Conservation (phyloP, 1,140 invertebrate genomes). For the Drosophila tropicalis region DNA sequence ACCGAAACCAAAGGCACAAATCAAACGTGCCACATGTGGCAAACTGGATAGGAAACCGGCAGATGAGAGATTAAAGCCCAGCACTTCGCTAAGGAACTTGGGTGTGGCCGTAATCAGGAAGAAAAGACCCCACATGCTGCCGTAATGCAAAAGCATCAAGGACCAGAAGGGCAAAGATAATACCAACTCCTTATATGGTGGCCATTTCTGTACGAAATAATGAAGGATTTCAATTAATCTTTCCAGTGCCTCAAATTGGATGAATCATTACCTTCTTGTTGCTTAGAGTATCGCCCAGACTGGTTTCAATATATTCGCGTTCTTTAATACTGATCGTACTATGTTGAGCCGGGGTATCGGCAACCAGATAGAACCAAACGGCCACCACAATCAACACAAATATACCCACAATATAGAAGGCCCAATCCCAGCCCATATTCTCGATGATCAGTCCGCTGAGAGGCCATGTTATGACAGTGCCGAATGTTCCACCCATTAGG, state of each 20-base stretch:
- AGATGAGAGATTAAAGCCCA: slow-evolving; percentile 92
- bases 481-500: slow-evolving; percentile 90
- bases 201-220: slow-evolving; percentile 80
- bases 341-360: slow-evolving; percentile 89
- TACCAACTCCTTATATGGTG: slow-evolving; percentile 85
- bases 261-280: slow-evolving; percentile 62
- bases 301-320: slow-evolving; percentile 88
- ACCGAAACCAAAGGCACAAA: slow-evolving; percentile 88
- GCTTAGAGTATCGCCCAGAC: slow-evolving; percentile 83
- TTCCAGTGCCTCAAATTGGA: neutral
- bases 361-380: slow-evolving; percentile 87
- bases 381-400: slow-evolving; percentile 86
- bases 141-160: slow-evolving; percentile 88
- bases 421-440: slow-evolving; percentile 88
- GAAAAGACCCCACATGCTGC: slow-evolving; percentile 91
- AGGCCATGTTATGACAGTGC: slow-evolving; percentile 90
- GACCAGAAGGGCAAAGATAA: slow-evolving; percentile 88
- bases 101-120: slow-evolving; percentile 94
- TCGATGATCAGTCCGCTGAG: slow-evolving; percentile 87
- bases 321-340: slow-evolving; percentile 90
- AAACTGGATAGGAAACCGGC: slow-evolving; percentile 89
- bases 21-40: slow-evolving; percentile 87
- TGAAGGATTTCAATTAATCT: slow-evolving; percentile 5
- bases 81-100: slow-evolving; percentile 91
- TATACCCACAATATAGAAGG: slow-evolving; percentile 89